Base-by-base conservation (phyloP, 2,888 invertebrate species). In the Cybosia mesomella region DNA sequence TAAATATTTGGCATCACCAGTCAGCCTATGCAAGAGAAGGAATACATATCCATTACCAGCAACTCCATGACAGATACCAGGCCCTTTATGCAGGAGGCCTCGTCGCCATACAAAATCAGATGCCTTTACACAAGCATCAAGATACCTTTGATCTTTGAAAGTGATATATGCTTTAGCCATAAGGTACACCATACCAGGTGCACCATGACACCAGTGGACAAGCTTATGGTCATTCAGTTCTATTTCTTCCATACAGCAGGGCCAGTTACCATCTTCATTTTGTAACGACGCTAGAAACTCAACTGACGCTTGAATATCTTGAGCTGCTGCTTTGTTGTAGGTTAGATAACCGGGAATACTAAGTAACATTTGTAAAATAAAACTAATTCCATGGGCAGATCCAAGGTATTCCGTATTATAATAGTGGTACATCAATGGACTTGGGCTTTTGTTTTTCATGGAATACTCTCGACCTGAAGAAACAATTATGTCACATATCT, bases 201-300 rank as follows among this genome's bases (percentile, higher is more conserved):
- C 98, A 0, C 98, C 98, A 87, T 98, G 98, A 87, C 98, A 98
- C 98, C 98, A 98, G 85, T 98, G 98, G 0, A 98, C 96, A 15
- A 98, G 91, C 72, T 97, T 97, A 70, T 97, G 96, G 4, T 96
- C 95, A 57, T 88, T 88, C 53, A 92, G 83, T 8, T 95, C 92
- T 64, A 97, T 91, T 87, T 98, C 97, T 79, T 97, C 97, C 86
- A 97, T 95, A 7, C 97, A 97, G 76, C 97, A 96, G 0, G 97
- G 97, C 89, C 97, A 97, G 87, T 98, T 98, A 0, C 97, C 98
- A 68, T 97, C 96, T 0, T 89, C 83, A 75, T 96, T 96, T 92
- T 98, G 98, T 57, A 97, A 82, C 0, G 95, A 92, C 64, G 96
- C 87, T 80, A 98, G 83, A 85, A 92, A 97, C 83, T 98, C 97